Base-by-base conservation (phyloP, 2,888 invertebrate genomes). In the Spisula subtruncata region DNA sequence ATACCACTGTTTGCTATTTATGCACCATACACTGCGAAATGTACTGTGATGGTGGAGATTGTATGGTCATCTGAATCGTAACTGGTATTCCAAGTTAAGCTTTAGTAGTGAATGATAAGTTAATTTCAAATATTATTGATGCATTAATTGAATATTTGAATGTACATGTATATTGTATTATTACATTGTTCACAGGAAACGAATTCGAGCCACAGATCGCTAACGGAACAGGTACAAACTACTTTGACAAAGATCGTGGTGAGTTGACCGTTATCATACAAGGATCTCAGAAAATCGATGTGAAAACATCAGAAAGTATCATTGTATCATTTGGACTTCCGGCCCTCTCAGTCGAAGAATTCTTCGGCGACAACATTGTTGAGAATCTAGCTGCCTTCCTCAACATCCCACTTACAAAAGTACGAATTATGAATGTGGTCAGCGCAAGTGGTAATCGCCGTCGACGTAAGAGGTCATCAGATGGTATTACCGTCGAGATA, bases 341-440 rank as follows among this genome's bases (percentile, higher is more conserved):
- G 10, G 94, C 94, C 4, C 81, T 96, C 90, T 94, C 94, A 0
- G 94, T 95, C 0, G 94, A 94, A 54, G 95, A 96, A 18, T 96
- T 96, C 92, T 96, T 94, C 89, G 96, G 96, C 0, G 93, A 93
- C 8, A 94, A 95, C 51, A 85, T 96, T 5, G 90, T 96, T 20
- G 91, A 93, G 46, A 96, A 96, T 81, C 82, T 96, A 25, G 96
- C 96, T 0, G 86, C 92, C 0, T 96, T 96, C 91, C 92, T 96
- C 12, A 91, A 92, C 48, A 93, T 96, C 79, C 94, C 95, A 0
- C 80, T 93, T 1, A 90, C 91, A 0, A 96, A 96, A 89, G 94
- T 96, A 0, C 88, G 95, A 16, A 90, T 95, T 29, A 94, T 95
- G 41, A 92, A 95, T 81, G 93, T 95, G 0, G 94, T 95, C 10